Evolutionary conservation across 23 tunicate genomes (phyloP).

Genomic region (Trididemnum clinides): DNA sequence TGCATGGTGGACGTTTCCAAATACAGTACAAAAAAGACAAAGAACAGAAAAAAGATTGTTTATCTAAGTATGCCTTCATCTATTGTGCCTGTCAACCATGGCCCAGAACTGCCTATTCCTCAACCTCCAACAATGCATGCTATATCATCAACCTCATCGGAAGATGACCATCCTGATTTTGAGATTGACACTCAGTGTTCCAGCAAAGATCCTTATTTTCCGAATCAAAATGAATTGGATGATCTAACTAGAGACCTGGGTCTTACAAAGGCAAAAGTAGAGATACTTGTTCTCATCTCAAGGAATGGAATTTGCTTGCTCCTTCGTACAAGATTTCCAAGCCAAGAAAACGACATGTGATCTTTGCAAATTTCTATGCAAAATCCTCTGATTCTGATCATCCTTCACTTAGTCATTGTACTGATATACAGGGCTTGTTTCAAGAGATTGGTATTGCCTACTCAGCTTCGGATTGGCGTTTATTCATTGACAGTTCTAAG

Average conservation of each 20-base stretch:
- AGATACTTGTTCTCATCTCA: slow-evolving; percentile 8
- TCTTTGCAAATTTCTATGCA: background rate
- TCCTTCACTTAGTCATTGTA: slow-evolving; percentile 1
- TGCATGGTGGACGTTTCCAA: slow-evolving; percentile 19
- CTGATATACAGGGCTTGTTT: slow-evolving; percentile 1
- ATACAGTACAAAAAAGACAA: background rate
- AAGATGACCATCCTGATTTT: too few relatives aligned
- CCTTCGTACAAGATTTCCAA: background rate
- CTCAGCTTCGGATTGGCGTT: slow-evolving; percentile 15
- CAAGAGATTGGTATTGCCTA: slow-evolving; percentile 12
- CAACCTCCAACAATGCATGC: background rate
- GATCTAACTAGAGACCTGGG: slow-evolving; percentile 21
- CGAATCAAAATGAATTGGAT: slow-evolving; percentile 7
- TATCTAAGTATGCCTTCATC: slow-evolving; percentile 1
- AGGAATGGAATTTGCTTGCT: too few relatives aligned
- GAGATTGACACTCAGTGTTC: too few relatives aligned
- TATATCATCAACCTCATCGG: background rate
- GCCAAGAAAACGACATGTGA: slow-evolving; percentile 18
- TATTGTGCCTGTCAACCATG: slow-evolving; percentile 11
- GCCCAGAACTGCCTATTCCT: slow-evolving; percentile 14
- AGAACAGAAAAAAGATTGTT: background rate
- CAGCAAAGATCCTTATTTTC: slow-evolving; percentile 4
- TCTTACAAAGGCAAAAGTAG: slow-evolving; percentile 6
- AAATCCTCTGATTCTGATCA: background rate
- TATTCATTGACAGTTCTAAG: slow-evolving; percentile 22